Base-by-base conservation (phyloP, 2,888 invertebrate species). In the Nymphalis c-album region DNA sequence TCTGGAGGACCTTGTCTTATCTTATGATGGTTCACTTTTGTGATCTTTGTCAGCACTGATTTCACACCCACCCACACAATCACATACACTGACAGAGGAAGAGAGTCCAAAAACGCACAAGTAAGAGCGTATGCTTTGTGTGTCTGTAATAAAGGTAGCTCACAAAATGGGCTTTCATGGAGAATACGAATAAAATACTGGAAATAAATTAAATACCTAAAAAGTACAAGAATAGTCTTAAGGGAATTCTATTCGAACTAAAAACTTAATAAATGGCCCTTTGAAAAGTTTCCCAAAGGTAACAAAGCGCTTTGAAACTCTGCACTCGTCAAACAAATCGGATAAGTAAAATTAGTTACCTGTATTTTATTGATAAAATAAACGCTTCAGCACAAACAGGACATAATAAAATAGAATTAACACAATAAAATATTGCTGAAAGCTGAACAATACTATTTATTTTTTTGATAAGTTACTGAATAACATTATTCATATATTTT, bases 271-370 rank as follows among this genome's bases (percentile, higher is more conserved):
- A 68, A 71, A 69, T 61, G 58, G 45, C 63, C 66, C 59, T 62
- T 58, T 45, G 64, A 64, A 66, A 62, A 65, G 51, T 60, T 59
- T 16, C 16, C 17, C 17, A 26, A 64, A 62, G 48, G 61, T 62
- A 53, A 59, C 60, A 59, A 67, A 67, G 63, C 70, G 70, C 71
- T 73, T 72, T 60, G 62, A 67, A 73, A 69, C 74, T 70, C 69
- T 68, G 67, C 46, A 62, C 61, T 47, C 67, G 71, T 53, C 72
- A 75, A 70, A 74, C 74, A 74, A 74, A 74, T 73, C 67, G 71
- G 67, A 62, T 60, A 74, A 75, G 73, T 75, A 60, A 71, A 76
- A 77, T 77, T 74, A 76, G 71, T 73, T 71, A 61, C 65, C 61
- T n/a, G 55, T 35, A 60, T n/a, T 45, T 64, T 51, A 51, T 55